Base-by-base conservation (phyloP, 2,113 vertebrate genomes). In the Hippotragus niger region DNA sequence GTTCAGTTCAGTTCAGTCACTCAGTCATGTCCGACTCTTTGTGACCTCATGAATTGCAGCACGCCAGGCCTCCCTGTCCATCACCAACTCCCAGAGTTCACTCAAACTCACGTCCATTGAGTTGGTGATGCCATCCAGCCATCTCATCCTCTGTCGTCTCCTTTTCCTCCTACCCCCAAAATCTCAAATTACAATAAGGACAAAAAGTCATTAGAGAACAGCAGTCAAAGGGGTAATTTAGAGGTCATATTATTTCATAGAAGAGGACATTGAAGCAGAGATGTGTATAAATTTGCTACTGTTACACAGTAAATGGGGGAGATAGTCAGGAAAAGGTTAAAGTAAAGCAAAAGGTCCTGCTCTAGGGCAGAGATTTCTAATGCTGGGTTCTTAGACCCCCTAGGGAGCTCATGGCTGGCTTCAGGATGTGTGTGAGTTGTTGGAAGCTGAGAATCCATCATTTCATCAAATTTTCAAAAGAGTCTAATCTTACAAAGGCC, bases 261-360 rank as follows among this genome's bases (percentile, higher is more conserved):
- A 64, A 27, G 17, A 86, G 40, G n/a, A 84, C 31, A 67, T 25
- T 83, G 52, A 90, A 10, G 12, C 17, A 71, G 83, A 96, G 95
- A 98, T 76, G 11, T 50, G n/a, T 40, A 85, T 40, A 13, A 25
- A 52, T 89, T 60, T 78, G 62, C 45, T 21, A 25, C 29, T 58
- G 27, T 88, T 60, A 53, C 62, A 36, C 74, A 3, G 45, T 55
- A 92, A 84, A 76, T 45, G n/a, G 50, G 82, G 33, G 25, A 47
- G 21, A 84, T 6, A 27, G 12, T 62, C n/a, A 50, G 97, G 98
- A 99, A 52, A 53, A 2, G 7, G 33, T 67, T 67, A 76, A 60
- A 85, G 9, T 85, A 74, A 92, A 78, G 11, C 53, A 76, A 40
- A 93, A 87, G 21, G 16, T 76, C 43, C n/a, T 76, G 31, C 16